Conservation (phyloP, 2,113 vertebrate species). For the Podarcis raffonei region DNA sequence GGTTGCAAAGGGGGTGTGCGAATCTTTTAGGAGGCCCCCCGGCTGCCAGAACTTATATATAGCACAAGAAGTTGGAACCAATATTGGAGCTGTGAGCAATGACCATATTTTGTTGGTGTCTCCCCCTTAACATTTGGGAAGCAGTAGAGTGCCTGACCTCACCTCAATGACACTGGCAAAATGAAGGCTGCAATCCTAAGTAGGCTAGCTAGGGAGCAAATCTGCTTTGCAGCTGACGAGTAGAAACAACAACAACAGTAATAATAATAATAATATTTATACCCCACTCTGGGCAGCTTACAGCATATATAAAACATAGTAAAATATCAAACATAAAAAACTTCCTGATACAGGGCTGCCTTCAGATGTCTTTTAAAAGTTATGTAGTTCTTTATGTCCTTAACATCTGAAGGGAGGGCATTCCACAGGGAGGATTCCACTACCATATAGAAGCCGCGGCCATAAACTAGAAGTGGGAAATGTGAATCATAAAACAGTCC, state of each 20-base stretch:
- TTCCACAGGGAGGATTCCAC: no score
- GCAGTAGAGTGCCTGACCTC: not conserved
- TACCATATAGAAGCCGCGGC: not conserved
- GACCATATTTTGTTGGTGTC: not conserved
- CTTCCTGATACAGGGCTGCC: no score
- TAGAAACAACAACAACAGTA: not conserved
- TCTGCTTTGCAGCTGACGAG: not conserved
- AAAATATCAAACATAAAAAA: no score
- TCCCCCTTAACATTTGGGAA: not conserved
- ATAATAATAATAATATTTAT: no score
- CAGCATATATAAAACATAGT: no score
- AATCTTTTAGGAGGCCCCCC: not conserved
- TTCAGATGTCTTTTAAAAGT: no score
- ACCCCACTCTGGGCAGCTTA: no score
- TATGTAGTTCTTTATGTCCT: no score
- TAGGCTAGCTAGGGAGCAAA: not conserved
- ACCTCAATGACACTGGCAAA: not conserved
- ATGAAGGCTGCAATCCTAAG: not conserved
- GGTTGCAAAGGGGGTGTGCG: not conserved
- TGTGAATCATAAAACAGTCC: not conserved
- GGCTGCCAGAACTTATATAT: not conserved
- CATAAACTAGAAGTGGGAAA: not conserved
- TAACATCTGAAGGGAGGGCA: no score
- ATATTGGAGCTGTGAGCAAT: not conserved
- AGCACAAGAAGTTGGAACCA: not conserved